Evolutionary conservation across 2,888 invertebrate genomes (phyloP), one percentile per base, ranked within the genome.

Genomic region (Lasius platythorax): DNA sequence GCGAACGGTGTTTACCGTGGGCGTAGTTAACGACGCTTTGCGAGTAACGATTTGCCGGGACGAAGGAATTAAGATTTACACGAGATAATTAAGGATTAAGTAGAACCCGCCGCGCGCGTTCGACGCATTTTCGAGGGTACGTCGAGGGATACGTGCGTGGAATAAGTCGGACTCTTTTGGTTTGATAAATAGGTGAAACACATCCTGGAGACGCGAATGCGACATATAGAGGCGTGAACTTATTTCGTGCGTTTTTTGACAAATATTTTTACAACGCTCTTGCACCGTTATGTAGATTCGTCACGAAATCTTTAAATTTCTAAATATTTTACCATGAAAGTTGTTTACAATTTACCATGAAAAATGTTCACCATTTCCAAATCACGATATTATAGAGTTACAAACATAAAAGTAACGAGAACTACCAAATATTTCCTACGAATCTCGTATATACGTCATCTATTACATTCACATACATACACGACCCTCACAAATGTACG

Each of bases 21-120:
- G 68, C 67, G 84, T 46, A 72, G 67, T 68, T 67, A 81, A 78
- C 81, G 84, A 84, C 58, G 66, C 76, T 79, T 64, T 50, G 43
- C 75, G 67, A 88, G 50, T 68, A 72, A 78, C 40, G 79, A 79
- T 61, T 61, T 50, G 61, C 79, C 73, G 28, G 73, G 23, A 73
- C 73, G 79, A 37, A 61, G 79, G 61, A 81, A 81, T 81, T 81
- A 81, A 81, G 79, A 81, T 81, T 81, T 81, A 81, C 79, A 81
- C 61, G 73, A 61, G 61, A 81, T 81, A 81, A 81, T 81, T 81
- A 81, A 79, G 79, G 37, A 73, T 81, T 73, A 73, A 81, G 79
- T 61, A 46, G 79, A 81, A 73, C 23, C 46, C 40, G 9, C 40
- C 68, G 12, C 61, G 73, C 61, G 73, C 61, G 73, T 73, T 79